These are phyloP conservation scores for Pandion haliaetus DNA, from an alignment of 2,113 vertebrate genomes.

Conservation along the genomic window DNA sequence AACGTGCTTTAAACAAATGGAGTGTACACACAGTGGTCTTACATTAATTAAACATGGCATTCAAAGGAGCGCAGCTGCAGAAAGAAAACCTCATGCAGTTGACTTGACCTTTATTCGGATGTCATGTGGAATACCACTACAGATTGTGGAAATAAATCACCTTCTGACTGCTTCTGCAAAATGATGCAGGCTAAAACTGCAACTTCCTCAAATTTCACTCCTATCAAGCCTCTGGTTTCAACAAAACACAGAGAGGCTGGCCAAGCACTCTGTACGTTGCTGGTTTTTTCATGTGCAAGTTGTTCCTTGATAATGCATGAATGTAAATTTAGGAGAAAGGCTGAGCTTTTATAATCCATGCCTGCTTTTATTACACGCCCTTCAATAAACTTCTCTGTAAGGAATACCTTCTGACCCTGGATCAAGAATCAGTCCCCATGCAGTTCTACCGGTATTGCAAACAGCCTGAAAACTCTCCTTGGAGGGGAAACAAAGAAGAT, in stretches of 20 bases:
- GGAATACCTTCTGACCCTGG: not conserved
- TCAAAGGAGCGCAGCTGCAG: not conserved
- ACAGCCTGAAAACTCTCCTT: not conserved
- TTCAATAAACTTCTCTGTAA: not conserved
- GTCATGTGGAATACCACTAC: conserved; percentile 16
- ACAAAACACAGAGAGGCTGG: not conserved
- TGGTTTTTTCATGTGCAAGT: not conserved
- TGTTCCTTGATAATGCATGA: not conserved
- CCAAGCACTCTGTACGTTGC: not conserved
- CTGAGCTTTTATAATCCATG: not conserved
- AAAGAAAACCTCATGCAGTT: not conserved
- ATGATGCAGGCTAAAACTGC: not conserved
- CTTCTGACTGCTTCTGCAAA: conserved; percentile 23
- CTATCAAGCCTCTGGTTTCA: not conserved
- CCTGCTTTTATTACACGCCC: not conserved
- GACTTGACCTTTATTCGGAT: conserved; percentile 43
- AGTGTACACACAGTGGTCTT: not conserved
- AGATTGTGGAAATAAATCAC: not conserved
- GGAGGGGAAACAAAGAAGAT: not conserved
- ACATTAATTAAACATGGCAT: conserved; percentile 33
- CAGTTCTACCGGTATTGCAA: not conserved
- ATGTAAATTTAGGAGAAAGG: not conserved
- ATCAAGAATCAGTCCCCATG: not conserved
- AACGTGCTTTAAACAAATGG: not conserved
- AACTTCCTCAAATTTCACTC: not conserved